Evolutionary conservation across 2,113 vertebrate genomes (phyloP), one percentile per base, ranked within the genome.

Genomic region (Sula dactylatra): DNA sequence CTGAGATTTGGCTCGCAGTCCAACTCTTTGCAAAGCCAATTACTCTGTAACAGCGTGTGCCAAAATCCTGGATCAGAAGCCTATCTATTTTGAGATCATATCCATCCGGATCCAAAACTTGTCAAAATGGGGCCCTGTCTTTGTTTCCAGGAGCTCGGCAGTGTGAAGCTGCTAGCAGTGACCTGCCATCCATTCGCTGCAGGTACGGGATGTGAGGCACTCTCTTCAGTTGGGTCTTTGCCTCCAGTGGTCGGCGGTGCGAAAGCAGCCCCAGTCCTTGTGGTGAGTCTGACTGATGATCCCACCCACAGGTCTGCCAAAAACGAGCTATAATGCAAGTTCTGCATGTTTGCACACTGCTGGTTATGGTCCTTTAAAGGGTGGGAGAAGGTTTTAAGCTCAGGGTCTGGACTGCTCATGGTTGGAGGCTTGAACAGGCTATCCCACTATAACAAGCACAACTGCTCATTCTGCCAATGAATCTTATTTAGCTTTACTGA

Each of bases 221-320:
- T 78, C 7, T 67, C 49, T 62, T 52, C 27, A 10, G 9, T 59
- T 72, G 24, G 32, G 20, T 64, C 52, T 76, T 85, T 52, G 14
- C 4, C 49, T 67, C 26, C 32, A 21, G 36, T 3, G 4, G 18
- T 22, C 0, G 0, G 27, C 7, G 0, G 11, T 38, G 9, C 12
- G 4, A 58, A 82, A 91, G 52, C 5, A 21, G 22, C 45, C 25
- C 10, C 15, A 52, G 32, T 8, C 36, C 10, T 76, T 47, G 10
- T 26, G 13, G 38, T 59, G 62, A 82, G n/a, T 69, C 69, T n/a
- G 21, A 77, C 22, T n/a, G 34, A 86, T 0, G 3, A 9, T 58
- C 58, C 45, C 32, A 55, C 13, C 5, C 59, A 55, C 10, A 73
- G 3, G 8, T 27, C 50, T 59, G 9, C 38, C 67, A 81, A 73